Evolutionary conservation across 2,888 invertebrate species (phyloP), one percentile per base, ranked within the genome.

Genomic region (Thymelicus sylvestris): DNA sequence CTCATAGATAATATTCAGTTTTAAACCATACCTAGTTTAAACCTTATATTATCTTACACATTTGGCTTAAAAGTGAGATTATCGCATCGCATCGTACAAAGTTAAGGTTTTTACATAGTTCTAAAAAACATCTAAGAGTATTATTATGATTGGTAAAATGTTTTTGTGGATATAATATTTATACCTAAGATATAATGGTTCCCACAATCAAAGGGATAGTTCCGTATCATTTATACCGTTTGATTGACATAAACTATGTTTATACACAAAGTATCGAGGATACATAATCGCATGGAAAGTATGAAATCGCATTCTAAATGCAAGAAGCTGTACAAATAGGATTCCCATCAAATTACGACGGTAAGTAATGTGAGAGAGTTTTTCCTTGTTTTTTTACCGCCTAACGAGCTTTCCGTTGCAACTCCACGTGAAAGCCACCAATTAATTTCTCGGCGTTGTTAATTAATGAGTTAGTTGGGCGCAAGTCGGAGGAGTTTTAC

Each of bases 401-500:
- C 68, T 65, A 70, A 70, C 65, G 60, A 71, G 73, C 67, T 73
- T 76, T 79, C 77, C 74, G 77, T 72, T 73, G 83, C 81, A 83
- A 80, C 81, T 19, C 19, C 19, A 81, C 84, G 84, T 82, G 86
- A 89, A 88, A 82, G 78, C 78, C 79, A 80, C 83, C 83, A 89
- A 88, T 89, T 88, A 90, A 84, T 80, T 74, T 24, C 44, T 64
- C 57, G 7, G 47, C 50, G 69, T 59, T 59, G 80, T 77, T 87
- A 87, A 88, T 86, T 82, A 88, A 83, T 84, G 81, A 78, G 83
- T 84, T 83, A 80, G 64, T n/a, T 59, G 64, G 24, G 76, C 74
- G 76, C 77, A 75, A 71, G 59, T 72, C 50, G 71, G 66, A 65
- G 71, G 72, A 68, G 69, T 73, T 73, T 65, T 63, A 60, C 50